Base-by-base conservation (phyloP, 2,888 invertebrate genomes). In the Brenthis hecate region DNA sequence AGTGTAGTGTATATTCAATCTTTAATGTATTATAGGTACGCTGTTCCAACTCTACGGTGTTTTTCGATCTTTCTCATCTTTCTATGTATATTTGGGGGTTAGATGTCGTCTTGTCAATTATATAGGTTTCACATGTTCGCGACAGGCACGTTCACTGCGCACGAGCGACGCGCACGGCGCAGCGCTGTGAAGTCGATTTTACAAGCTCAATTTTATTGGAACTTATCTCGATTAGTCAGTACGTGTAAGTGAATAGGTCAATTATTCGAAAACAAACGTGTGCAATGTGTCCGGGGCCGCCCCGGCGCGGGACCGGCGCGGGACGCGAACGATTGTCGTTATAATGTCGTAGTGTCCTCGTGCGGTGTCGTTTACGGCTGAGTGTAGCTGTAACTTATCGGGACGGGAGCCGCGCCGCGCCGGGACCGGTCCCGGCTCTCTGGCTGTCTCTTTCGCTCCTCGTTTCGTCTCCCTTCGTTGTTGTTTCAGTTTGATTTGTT, bases 61-160 rank as follows among this genome's bases (percentile, higher is more conserved):
- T 85, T 84, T 85, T 85, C 82, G 80, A 76, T 82, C 80, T 82
- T 82, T 87, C 88, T 88, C 86, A 85, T 87, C 85, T 88, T 77
- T 78, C 81, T 86, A 82, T 82, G 81, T 84, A 83, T 87, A 84
- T 81, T 85, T 79, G 87, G 86, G 87, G 89, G 84, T 87, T 86
- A 84, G 86, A 88, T 89, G 51, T 88, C 87, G 86, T 87, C 85
- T 88, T 88, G 91, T 92, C 91, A 92, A 92, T 92, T 92, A 92
- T 83, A 80, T 56, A 56, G 79, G 75, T 74, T 69, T 69, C 78
- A 73, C 78, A 76, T 74, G 81, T 74, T 80, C 81, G 82, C 81
- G 82, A 28, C 28, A 28, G 28, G 28, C 28, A 28, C 28, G 28
- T 28, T 28, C 28, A 28, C 28, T 28, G 28, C 28, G 28, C 5